phyloP scores from a whole-genome alignment of 2,888 invertebrate genomes.

The Autographa pulchrina region DNA sequence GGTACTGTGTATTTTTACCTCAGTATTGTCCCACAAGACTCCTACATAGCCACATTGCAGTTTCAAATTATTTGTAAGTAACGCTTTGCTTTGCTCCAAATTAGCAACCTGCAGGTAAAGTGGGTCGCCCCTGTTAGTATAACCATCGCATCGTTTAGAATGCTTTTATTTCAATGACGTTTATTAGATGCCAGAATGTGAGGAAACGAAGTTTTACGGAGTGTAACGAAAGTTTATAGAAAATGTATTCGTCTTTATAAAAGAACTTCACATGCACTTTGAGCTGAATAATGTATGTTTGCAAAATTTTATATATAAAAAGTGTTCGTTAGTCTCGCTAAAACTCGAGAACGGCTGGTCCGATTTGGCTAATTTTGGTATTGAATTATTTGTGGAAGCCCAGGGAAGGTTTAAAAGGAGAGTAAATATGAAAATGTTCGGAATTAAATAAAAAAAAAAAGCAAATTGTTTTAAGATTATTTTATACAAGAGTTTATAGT shows the following conservation, averaged over 20 bases:
- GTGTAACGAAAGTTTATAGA: not conserved
- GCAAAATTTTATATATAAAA: no score
- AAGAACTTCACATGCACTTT: no score
- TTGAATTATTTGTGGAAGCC: no score
- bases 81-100: not conserved
- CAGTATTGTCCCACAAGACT: conserved; percentile 3
- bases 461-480: no score
- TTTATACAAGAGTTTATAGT: no score
- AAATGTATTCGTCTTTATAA: not conserved
- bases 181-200: not conserved
- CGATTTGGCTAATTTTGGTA: no score
- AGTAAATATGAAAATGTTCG: no score
- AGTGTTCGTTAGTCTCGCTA: no score
- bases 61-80: conserved; percentile 1
- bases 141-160: not conserved
- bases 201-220: not conserved
- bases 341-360: no score
- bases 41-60: not conserved
- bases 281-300: no score
- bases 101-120: not conserved
- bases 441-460: no score
- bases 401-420: no score
- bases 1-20: not conserved
- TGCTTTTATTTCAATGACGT: not conserved
- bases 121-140: not conserved